Evolutionary conservation across 2,888 invertebrate species (phyloP).

Genomic region (Fragum fragum): DNA sequence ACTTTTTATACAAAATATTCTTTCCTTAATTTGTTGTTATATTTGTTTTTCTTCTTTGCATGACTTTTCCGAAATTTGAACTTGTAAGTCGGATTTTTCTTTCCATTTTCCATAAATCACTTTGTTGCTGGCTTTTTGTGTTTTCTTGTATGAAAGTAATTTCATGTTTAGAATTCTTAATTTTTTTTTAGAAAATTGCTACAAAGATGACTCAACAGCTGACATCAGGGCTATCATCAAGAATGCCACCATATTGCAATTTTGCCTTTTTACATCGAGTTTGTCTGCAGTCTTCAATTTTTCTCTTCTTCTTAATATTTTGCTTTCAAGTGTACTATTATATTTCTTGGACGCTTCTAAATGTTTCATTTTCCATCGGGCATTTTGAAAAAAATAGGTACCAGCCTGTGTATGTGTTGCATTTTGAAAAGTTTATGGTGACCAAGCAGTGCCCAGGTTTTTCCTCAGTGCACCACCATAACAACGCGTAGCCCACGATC

Average conservation of each 20-base stretch:
- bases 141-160: conserved; percentile 17
- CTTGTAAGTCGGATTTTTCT: conserved; percentile 34
- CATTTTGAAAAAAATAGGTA: neutral
- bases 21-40: neutral
- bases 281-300: neutral
- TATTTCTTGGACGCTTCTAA: neutral
- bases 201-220: neutral
- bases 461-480: conserved; percentile 43
- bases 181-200: neutral
- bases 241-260: conserved; percentile 22
- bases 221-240: conserved; percentile 32
- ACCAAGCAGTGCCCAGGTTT: conserved; percentile 52
- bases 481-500: conserved; percentile 54
- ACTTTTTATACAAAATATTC: conserved; percentile 23
- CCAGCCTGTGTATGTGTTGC: neutral
- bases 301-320: conserved; percentile 25
- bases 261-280: conserved; percentile 26
- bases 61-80: conserved; percentile 47
- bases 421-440: conserved; percentile 4
- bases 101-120: conserved; percentile 42
- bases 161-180: conserved; percentile 14
- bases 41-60: conserved; percentile 9
- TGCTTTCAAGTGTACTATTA: conserved; percentile 6
- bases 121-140: conserved; percentile 27
- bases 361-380: neutral